Percentiles rank a stretch among this genome's conserved stretches.
phyloP scores from a whole-genome alignment of 2,797 vertebrate genomes.

The Takifugu ocellatus region DNA sequence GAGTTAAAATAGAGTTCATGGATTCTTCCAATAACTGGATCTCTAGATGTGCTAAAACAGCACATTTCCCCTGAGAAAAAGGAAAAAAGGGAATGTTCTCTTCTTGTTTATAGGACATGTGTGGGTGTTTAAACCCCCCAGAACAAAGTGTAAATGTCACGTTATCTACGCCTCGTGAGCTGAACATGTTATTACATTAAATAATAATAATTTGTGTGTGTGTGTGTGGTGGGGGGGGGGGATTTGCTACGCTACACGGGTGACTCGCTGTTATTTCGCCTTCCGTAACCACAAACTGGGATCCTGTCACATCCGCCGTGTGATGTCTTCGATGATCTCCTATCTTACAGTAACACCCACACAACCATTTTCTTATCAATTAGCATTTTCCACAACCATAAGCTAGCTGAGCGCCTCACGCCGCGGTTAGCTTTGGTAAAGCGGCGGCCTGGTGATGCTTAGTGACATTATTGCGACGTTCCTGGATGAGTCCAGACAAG shows the following conservation, averaged over 20 bases:
- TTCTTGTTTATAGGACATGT: constrained; percentile 37
- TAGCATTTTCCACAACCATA: no score
- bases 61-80: neutral
- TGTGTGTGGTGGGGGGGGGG: neutral
- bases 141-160: no score
- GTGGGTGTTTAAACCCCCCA: constrained; percentile 40
- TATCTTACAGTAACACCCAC: neutral
- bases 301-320: constrained; percentile 13
- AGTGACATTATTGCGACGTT: constrained; percentile 47
- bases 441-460: constrained; percentile 17
- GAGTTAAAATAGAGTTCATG: no score
- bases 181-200: neutral
- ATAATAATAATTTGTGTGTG: neutral
- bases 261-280: neutral
- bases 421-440: no score
- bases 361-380: neutral
- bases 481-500: constrained; percentile 26
- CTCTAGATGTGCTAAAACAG: no score
- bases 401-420: no score
- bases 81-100: neutral
- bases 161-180: neutral
- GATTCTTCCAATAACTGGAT: no score
- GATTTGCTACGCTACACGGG: neutral
- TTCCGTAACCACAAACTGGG: constrained; percentile 25
- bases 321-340: constrained; percentile 18